These are phyloP conservation scores for Nannospalax galili DNA, from an alignment of 2,113 vertebrate species.

Conservation along the genomic window DNA sequence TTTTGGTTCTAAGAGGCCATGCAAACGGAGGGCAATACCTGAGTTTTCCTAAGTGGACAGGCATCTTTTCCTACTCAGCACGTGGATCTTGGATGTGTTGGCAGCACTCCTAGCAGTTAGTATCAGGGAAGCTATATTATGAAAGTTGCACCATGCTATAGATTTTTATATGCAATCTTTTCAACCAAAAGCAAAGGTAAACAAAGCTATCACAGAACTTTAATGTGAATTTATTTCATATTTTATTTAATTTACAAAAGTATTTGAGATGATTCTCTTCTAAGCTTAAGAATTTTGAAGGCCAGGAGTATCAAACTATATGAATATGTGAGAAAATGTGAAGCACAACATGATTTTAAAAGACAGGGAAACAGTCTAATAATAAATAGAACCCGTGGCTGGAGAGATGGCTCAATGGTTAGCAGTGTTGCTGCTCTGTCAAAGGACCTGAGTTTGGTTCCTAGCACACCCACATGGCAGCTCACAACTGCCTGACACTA, in stretches of 20 bases:
- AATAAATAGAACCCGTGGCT: neutral
- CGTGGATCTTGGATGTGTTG: neutral
- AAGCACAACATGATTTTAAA: neutral
- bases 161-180: neutral
- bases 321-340: neutral
- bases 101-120: neutral
- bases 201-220: neutral
- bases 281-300: neutral
- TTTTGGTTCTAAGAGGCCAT: neutral
- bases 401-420: too few species aligned
- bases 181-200: neutral
- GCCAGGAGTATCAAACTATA: neutral
- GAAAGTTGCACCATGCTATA: neutral
- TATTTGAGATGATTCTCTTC: neutral
- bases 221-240: neutral
- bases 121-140: neutral
- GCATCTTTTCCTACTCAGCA: neutral
- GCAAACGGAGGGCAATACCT: neutral
- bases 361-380: neutral
- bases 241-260: conserved; percentile 4
- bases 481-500: too few species aligned
- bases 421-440: too few species aligned
- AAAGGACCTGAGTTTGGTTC: too few species aligned
- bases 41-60: neutral
- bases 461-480: too few species aligned